Base-by-base conservation (phyloP, 2,113 vertebrate species). In the Nycticorax nycticorax region DNA sequence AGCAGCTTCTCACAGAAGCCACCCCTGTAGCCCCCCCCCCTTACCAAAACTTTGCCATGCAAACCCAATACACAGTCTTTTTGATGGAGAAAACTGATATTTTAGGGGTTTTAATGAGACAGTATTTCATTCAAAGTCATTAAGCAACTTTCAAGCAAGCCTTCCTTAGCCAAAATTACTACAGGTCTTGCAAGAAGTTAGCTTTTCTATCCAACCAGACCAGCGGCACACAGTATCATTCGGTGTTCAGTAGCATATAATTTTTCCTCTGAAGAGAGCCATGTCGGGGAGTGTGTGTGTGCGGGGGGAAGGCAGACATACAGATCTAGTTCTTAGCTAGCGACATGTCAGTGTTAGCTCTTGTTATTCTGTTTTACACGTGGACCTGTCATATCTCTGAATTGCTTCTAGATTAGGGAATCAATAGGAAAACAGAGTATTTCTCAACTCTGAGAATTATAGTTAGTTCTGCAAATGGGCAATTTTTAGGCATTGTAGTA, bases 251-350 rank as follows among this genome's bases (percentile, higher is more conserved):
- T 6, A 43, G 43, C 43, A 55, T 57, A 23, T 6, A 8, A 8
- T 28, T 68, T 64, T 52, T 67, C 47, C 28, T 68, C 47, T 76
- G 28, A 39, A 62, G 64, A 77, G n/a, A 30, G 27, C 32, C 2
- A 0, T 43, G 32, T 82, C 0, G 3, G 1, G 0, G n/a, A n/a
- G n/a, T n/a, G n/a, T n/a, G n/a, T n/a, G n/a, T n/a, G n/a, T n/a
- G n/a, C 0, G 3, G 1, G 0, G 17, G 5, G 23, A 35, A 45
- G 16, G 47, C 55, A 13, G 1, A 27, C 50, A 35, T 39, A 73
- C 14, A 22, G 48, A 24, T 69, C 15, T 13, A 52, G 23, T 83
- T 56, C 45, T 84, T 84, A 57, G 20, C 52, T 77, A 26, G 28
- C 48, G 12, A 55, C 33, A 9, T 6, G 21, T 75, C 35, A 14